phyloP scores from a whole-genome alignment of 2,888 invertebrate genomes.

The Macrophya annulata region DNA sequence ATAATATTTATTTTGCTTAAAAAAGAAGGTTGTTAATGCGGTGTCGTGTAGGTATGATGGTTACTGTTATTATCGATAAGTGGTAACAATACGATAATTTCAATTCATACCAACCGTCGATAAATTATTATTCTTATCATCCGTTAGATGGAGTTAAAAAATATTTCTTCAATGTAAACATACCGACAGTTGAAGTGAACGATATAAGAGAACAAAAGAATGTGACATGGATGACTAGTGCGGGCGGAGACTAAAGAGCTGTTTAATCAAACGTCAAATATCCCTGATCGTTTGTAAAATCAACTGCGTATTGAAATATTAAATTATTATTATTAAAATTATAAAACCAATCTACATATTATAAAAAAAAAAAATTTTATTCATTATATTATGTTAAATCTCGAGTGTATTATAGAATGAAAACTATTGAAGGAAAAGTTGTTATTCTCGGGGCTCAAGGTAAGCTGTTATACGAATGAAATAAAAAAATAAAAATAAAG shows the following conservation, averaged over 20 bases:
- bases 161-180: not conserved
- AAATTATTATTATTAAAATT: no score
- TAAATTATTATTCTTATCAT: not conserved
- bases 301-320: not conserved
- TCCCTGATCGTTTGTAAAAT: not conserved
- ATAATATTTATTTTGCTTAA: no score
- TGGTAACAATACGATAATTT: not conserved
- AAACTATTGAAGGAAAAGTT: constrained; percentile 91
- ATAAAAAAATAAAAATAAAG: no score
- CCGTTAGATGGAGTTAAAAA: not conserved
- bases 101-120: not conserved
- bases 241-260: not conserved
- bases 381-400: not conserved
- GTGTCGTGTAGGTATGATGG: not conserved
- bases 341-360: not conserved
- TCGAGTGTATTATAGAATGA: constrained; percentile 81
- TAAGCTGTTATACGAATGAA: constrained; percentile 75
- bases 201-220: constrained; percentile 19
- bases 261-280: not conserved
- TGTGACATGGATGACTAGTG: not conserved
- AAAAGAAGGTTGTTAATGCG: no score
- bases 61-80: no score
- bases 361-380: not conserved
- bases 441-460: constrained; percentile 92
- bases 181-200: not conserved